Evolutionary conservation across 2,888 invertebrate species (phyloP), one percentile per base, ranked within the genome.

Genomic region (Philereme vetulata): DNA sequence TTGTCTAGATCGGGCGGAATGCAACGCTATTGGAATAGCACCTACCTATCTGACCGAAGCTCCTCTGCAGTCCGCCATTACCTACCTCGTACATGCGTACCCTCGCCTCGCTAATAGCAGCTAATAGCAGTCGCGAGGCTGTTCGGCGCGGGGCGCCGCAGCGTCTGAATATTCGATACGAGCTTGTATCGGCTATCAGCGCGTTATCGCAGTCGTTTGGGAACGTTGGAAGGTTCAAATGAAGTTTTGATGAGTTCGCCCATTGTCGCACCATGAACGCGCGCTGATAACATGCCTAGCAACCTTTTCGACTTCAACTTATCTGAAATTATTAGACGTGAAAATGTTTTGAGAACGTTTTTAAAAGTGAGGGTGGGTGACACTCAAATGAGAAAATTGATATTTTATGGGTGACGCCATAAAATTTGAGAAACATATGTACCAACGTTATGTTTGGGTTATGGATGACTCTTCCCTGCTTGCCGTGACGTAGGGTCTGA

Each of bases 1-100:
- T 77, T 76, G 77, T 72, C 70, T 72, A 75, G 74, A 71, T 68
- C 72, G 76, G 57, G 68, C 56, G 76, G 77, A 78, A 78, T 78
- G 76, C 74, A 68, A 60, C 54, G 50, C 65, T 53, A 68, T 44
- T 32, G 21, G 36, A 9, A 6, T 4, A 34, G 66, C 63, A 60
- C 67, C 49, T 59, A 55, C 51, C 50, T 40, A 55, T 43, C 54
- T 54, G 50, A 21, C 47, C 53, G 46, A 52, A 38, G 36, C 46
- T 44, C 33, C 11, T 42, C 9, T 33, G 11, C 54, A 47, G 53
- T 48, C 48, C 48, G n/a, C 45, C 51, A 38, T 50, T 42, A 5
- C n/a, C 2, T 10, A 56, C 6, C 60, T 46, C 47, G 43, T 58
- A 66, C 56, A 53, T 57, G 52, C 54, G n/a, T n/a, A n/a, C n/a